A percentile compares a stretch with the other conserved stretches of the same genome.
Conservation (phyloP, 2,888 invertebrate species). For the Dryobotodes eremita region DNA sequence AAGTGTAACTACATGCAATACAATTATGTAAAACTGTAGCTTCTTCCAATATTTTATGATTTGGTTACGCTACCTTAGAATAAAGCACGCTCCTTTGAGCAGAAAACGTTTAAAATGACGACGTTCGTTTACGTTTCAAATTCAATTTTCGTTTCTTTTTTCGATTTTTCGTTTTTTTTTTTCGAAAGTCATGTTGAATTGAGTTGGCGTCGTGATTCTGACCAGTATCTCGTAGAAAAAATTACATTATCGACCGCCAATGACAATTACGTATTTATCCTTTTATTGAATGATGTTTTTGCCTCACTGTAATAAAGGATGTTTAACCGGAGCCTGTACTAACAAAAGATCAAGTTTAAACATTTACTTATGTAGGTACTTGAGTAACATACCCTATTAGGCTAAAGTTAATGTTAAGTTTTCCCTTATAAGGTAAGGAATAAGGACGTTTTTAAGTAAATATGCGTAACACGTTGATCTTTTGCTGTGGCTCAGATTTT, state of each 20-base stretch:
- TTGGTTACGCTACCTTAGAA: too few relatives aligned
- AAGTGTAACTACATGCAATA: too few relatives aligned
- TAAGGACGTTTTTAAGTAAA: conserved; percentile 18
- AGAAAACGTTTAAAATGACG: too few relatives aligned
- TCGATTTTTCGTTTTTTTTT: too few relatives aligned
- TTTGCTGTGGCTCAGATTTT: conserved; percentile 8
- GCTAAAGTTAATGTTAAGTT: conserved; percentile 9
- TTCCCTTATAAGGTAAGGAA: background rate
- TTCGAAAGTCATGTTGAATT: background rate
- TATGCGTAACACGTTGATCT: background rate
- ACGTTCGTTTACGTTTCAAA: too few relatives aligned
- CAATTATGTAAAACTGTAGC: too few relatives aligned
- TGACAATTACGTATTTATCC: background rate
- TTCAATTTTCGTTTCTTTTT: too few relatives aligned
- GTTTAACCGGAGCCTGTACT: background rate
- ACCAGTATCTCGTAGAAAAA: background rate
- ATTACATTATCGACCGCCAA: background rate
- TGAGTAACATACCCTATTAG: background rate
- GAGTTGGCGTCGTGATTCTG: background rate
- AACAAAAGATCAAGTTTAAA: conserved; percentile 40
- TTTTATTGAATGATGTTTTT: background rate
- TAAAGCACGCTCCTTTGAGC: too few relatives aligned
- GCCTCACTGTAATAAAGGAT: background rate
- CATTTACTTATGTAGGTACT: conserved; percentile 14
- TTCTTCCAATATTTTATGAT: too few relatives aligned